Evolutionary conservation across 2,888 invertebrate genomes (phyloP).

Genomic region (Belgica antarctica): DNA sequence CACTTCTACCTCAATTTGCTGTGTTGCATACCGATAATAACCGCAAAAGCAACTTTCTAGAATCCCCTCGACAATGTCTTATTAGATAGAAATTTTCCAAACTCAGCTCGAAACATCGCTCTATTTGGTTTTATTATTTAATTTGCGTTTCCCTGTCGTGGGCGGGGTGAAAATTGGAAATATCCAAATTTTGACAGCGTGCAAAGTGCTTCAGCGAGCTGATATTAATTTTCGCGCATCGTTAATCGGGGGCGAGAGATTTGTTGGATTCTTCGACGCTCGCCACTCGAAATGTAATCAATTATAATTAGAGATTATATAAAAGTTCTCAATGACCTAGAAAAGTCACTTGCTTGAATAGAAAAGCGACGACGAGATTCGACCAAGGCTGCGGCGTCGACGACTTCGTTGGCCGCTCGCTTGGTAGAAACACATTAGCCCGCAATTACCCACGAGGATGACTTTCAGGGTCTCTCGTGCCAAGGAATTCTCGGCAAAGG

Average conservation of each 20-base stretch:
- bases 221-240: too few relatives aligned
- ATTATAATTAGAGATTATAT: conserved; percentile 1
- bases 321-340: not conserved
- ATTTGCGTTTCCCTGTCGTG: not conserved
- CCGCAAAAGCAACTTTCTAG: not conserved
- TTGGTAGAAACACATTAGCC: conserved; percentile 16
- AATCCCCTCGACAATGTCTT: not conserved
- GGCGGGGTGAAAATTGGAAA: not conserved
- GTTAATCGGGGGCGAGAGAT: too few relatives aligned
- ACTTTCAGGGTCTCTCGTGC: not conserved
- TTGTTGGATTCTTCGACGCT: too few relatives aligned
- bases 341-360: conserved; percentile 6
- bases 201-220: too few relatives aligned
- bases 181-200: not conserved
- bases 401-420: not conserved
- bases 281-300: not conserved
- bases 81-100: conserved; percentile 2
- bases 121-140: not conserved
- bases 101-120: too few relatives aligned
- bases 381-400: conserved; percentile 12
- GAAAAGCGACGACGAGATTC: too few relatives aligned
- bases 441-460: conserved; percentile 27
- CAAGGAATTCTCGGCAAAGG: not conserved
- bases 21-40: too few relatives aligned
- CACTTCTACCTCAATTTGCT: too few relatives aligned